Percentiles rank a stretch among this genome's conserved stretches.
These are phyloP conservation scores for Iguana delicatissima DNA, from an alignment of 2,797 vertebrate genomes.

Conservation along the genomic window DNA sequence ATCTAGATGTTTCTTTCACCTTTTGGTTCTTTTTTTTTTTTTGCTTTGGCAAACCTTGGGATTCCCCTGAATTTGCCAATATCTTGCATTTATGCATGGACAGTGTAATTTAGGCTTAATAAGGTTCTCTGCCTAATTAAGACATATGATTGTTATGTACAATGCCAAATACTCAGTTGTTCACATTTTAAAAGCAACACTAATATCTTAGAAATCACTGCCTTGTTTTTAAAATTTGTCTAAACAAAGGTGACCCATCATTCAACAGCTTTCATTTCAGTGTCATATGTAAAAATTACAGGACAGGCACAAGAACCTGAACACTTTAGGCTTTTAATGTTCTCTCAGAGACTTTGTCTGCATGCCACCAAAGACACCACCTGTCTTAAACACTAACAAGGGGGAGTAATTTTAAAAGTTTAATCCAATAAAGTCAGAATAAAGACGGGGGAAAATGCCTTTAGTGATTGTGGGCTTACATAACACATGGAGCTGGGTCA, in stretches of 20 bases:
- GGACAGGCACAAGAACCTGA: background rate
- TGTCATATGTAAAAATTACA: background rate
- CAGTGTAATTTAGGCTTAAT: background rate
- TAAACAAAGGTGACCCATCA: background rate
- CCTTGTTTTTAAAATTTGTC: background rate
- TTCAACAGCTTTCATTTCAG: constrained; percentile 13
- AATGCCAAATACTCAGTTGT: background rate
- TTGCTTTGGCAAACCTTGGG: too few relatives aligned
- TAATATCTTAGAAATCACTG: background rate
- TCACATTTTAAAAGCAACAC: background rate
- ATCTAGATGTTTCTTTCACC: background rate
- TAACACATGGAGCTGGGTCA: background rate
- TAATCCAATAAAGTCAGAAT: background rate
- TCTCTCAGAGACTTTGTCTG: constrained; percentile 1
- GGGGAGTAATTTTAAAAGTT: background rate
- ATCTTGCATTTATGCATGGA: background rate
- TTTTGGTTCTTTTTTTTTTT: background rate
- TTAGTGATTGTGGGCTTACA: background rate
- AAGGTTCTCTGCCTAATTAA: background rate
- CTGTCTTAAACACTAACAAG: background rate
- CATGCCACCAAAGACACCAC: background rate
- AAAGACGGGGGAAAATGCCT: background rate
- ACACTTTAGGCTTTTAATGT: background rate
- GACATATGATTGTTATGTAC: background rate
- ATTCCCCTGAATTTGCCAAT: background rate